Evolutionary conservation across 2,888 invertebrate genomes (phyloP).

Genomic region (Yponomeuta plumbellus): DNA sequence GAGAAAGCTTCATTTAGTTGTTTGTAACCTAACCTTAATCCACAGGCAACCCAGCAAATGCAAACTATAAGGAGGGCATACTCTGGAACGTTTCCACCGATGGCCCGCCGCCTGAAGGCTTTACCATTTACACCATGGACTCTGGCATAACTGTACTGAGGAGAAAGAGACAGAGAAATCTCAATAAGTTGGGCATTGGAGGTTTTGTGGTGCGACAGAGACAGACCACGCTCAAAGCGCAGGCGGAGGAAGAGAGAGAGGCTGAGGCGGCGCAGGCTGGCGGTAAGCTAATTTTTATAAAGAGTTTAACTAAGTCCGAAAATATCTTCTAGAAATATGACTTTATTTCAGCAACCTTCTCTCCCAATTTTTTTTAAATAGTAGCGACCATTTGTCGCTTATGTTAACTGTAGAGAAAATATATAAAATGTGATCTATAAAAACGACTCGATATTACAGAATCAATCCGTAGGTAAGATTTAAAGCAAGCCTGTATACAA

Average conservation of each 20-base stretch:
- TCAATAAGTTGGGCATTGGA: constrained; percentile 92
- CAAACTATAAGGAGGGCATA: constrained; percentile 87
- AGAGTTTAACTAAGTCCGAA: neutral
- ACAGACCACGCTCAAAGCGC: constrained; percentile 50
- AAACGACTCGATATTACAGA: too few species aligned
- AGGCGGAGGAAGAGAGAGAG: constrained; percentile 55
- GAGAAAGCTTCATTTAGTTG: too few species aligned
- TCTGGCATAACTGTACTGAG: constrained; percentile 87
- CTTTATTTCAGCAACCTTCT: too few species aligned
- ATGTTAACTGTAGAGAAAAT: too few species aligned
- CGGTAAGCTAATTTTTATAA: constrained; percentile 34
- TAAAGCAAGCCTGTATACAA: too few species aligned
- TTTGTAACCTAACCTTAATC: neutral
- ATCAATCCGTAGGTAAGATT: too few species aligned
- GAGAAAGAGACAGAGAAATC: constrained; percentile 89
- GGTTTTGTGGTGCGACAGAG: constrained; percentile 91
- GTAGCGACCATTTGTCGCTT: too few species aligned
- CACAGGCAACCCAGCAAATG: neutral
- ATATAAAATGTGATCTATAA: too few species aligned
- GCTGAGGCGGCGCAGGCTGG: constrained; percentile 55
- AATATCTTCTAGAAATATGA: neutral
- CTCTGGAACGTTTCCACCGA: constrained; percentile 85
- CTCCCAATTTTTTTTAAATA: too few species aligned
- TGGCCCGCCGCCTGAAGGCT: constrained; percentile 90
- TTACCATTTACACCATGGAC: constrained; percentile 87